Evolutionary conservation across 2,888 invertebrate genomes (phyloP), one percentile per base, ranked within the genome.

Genomic region (Drosophila flavopinicola): DNA sequence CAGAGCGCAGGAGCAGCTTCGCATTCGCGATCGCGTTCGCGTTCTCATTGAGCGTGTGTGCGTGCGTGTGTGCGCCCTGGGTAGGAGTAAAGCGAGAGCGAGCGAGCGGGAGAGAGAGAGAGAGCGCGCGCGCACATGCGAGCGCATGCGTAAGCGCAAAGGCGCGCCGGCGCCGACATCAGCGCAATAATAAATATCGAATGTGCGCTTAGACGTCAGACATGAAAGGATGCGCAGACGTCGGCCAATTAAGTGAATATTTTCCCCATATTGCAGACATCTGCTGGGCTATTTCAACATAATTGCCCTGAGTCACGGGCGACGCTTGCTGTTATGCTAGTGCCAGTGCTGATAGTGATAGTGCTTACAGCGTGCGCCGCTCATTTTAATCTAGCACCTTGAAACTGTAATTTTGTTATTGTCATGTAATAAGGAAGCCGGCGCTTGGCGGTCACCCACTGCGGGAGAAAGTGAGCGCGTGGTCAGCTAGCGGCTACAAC

Each of bases 61-160:
- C n/a, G n/a, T n/a, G 29, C 25, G 30, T 29, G 54, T 20, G 25
- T 33, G 49, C 42, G 61, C 37, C 30, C 32, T 24, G 39, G 35
- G 58, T 54, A 56, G 54, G 47, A 58, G 48, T 37, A 17, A 27
- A 51, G 49, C 57, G 30, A 47, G 35, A 35, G n/a, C n/a, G n/a
- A n/a, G n/a, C n/a, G n/a, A n/a, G n/a, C n/a, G n/a, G n/a, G n/a
- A n/a, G n/a, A n/a, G n/a, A n/a, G n/a, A n/a, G n/a, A n/a, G n/a
- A n/a, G n/a, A n/a, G n/a, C n/a, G n/a, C n/a, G n/a, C n/a, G n/a
- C n/a, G n/a, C n/a, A n/a, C n/a, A n/a, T n/a, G n/a, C n/a, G n/a
- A n/a, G 49, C 57, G 77, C 65, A 73, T 79, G 84, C 68, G 80
- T 84, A 84, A 84, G 60, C 60, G 60, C 38, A 80, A 73, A 59